Evolutionary conservation across 2,797 vertebrate genomes (phyloP), one percentile per base, ranked within the genome.

Genomic region (Luscinia megarhynchos): DNA sequence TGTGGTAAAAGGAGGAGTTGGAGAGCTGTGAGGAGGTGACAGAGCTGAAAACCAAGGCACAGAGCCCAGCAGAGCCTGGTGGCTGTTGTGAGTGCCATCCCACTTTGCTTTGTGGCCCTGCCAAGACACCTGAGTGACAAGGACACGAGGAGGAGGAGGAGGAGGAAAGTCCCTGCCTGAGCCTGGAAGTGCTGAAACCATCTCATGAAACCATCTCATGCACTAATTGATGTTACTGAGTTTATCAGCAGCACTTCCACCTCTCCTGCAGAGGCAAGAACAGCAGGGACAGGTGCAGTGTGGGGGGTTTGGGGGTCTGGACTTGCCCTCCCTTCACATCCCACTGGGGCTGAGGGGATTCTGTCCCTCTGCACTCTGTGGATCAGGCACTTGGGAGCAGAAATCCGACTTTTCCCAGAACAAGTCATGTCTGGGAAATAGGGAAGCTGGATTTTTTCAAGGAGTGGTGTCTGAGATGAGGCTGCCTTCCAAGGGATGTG

Each of bases 291-390:
- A 34, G 50, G 17, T 12, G 41, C 13, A 3, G 21, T 2, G 51
- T 55, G 27, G 24, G 32, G 16, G 32, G 8, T 8, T 6, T 5
- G 38, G 38, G 46, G 45, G 11, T 23, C 72, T 40, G 34, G 34
- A 24, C 0, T 0, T 9, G 11, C 0, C 2, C 3, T 38, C n/a
- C 26, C 62, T 34, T 13, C 12, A 3, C 66, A 41, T 21, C 53
- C 26, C 48, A 0, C 43, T 3, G 34, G 54, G 15, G 1, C 32
- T 0, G 2, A 9, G 69, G 17, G 14, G 3, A 4, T 14, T 64
- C 32, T 41, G 14, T 21, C 30, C 67, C 0, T 51, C 55, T 41
- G 64, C 4, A 0, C 6, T 5, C 43, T 6, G 22, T 1, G 2
- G 38, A 24, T 21, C 62, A 3, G 50, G 15, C 7, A 0, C 32